Percentiles rank a stretch among this genome's conserved stretches.
phyloP scores from a whole-genome alignment of 2,888 invertebrate genomes.

The Mamestra brassicae region DNA sequence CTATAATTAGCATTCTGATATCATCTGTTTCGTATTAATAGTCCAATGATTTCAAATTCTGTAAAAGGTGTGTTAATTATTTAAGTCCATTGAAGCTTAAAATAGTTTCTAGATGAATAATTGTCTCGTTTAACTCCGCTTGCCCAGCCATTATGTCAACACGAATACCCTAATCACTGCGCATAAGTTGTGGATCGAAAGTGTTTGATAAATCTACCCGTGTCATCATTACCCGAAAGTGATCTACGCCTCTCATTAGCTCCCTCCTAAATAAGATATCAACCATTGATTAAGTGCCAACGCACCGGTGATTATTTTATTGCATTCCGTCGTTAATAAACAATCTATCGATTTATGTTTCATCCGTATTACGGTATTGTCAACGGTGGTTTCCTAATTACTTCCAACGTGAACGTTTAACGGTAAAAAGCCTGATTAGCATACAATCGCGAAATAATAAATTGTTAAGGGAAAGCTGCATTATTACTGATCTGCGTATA shows the following conservation, averaged over 20 bases:
- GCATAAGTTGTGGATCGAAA: conserved; percentile 88
- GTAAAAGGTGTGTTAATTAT: conserved; percentile 4
- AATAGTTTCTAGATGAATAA: conserved; percentile 75
- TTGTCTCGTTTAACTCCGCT: conserved; percentile 83
- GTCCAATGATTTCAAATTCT: conserved; percentile 5
- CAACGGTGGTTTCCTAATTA: conserved; percentile 73
- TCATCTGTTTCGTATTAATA: conserved; percentile 38
- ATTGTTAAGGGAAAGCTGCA: conserved; percentile 64
- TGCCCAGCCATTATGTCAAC: conserved; percentile 88
- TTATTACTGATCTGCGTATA: conserved; percentile 57
- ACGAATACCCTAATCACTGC: conserved; percentile 85
- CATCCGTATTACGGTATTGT: conserved; percentile 76
- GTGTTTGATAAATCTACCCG: conserved; percentile 87
- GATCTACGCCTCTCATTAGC: conserved; percentile 89
- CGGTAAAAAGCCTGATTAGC: conserved; percentile 75
- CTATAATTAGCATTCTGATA: conserved; percentile 50
- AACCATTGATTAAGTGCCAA: conserved; percentile 84
- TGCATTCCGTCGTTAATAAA: conserved; percentile 86
- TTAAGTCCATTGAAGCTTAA: conserved; percentile 13
- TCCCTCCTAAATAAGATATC: conserved; percentile 88
- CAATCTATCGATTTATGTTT: conserved; percentile 79
- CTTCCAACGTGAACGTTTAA: conserved; percentile 65
- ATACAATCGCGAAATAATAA: conserved; percentile 72
- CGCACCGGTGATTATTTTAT: conserved; percentile 86
- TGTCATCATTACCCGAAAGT: conserved; percentile 88